A percentile compares a stretch with the other conserved stretches of the same genome.
These are phyloP conservation scores for Astreopora myriophthalma DNA, from an alignment of 64 coral and sea anemone genomes.

Conservation along the genomic window DNA sequence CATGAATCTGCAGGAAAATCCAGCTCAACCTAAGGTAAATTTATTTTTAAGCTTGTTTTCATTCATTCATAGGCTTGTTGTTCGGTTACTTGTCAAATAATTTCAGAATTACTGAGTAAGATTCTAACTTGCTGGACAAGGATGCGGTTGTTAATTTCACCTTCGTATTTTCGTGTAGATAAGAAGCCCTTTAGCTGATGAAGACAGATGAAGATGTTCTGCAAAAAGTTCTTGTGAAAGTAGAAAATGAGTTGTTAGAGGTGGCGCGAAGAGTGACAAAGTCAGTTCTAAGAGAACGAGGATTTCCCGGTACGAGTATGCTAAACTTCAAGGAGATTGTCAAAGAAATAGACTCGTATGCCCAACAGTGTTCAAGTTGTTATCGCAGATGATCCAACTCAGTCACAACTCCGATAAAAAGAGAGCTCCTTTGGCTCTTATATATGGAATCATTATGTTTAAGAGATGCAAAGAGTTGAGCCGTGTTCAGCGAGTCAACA, in stretches of 20 bases:
- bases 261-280: slow-evolving; percentile 40
- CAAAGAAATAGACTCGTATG: slow-evolving; percentile 25
- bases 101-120: neutral
- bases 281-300: slow-evolving; percentile 52
- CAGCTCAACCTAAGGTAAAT: neutral
- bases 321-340: slow-evolving; percentile 51
- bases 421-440: slow-evolving; percentile 46
- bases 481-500: slow-evolving; percentile 53
- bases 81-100: neutral
- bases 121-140: neutral
- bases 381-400: slow-evolving; percentile 46
- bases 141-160: neutral
- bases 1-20: neutral
- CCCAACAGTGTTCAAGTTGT: slow-evolving; percentile 33
- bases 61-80: neutral
- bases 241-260: slow-evolving; percentile 45
- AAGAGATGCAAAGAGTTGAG: slow-evolving; percentile 54
- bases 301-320: slow-evolving; percentile 47
- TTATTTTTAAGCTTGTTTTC: neutral
- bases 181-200: neutral
- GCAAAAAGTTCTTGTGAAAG: slow-evolving; percentile 41
- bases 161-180: neutral
- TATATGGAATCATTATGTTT: slow-evolving; percentile 50
- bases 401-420: slow-evolving; percentile 8
- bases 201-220: neutral